Percentiles rank a stretch among this genome's conserved stretches.
phyloP scores from a whole-genome alignment of 2,888 invertebrate species.

The Lasioglossum pauxillum region DNA sequence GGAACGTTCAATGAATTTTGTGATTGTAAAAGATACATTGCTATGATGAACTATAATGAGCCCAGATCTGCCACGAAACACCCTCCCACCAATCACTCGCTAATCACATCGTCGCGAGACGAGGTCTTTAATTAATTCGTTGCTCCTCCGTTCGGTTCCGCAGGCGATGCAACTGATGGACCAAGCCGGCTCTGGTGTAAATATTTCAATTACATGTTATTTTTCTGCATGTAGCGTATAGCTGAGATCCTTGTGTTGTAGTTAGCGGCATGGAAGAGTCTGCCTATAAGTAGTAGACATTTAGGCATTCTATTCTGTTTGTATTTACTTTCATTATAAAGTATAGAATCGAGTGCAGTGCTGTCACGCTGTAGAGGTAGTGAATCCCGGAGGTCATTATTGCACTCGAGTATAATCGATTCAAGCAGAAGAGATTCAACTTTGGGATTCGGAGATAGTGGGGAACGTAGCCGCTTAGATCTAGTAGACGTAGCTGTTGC shows the following conservation, averaged over 20 bases:
- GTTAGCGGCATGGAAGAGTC: constrained; percentile 58
- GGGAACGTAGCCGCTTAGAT: constrained; percentile 32
- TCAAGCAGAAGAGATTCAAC: not conserved
- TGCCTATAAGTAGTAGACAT: constrained; percentile 10
- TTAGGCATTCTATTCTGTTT: not conserved
- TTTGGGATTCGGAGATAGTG: constrained; percentile 3
- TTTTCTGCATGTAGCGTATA: constrained; percentile 57
- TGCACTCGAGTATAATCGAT: not conserved
- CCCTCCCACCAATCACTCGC: not conserved
- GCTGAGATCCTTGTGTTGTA: constrained; percentile 51
- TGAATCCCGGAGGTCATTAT: not conserved
- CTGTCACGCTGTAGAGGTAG: not conserved
- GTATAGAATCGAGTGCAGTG: not conserved
- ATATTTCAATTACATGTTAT: constrained; percentile 85
- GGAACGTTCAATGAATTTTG: not conserved
- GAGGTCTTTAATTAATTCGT: constrained; percentile 43
- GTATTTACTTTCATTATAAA: not conserved
- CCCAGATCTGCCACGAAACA: not conserved
- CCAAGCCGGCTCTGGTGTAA: constrained; percentile 95
- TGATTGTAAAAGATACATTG: not conserved
- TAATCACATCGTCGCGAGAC: not conserved
- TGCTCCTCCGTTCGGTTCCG: constrained; percentile 76
- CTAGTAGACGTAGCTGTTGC: constrained; percentile 37
- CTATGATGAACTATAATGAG: not conserved
- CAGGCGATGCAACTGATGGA: constrained; percentile 97